phyloP scores from a whole-genome alignment of 2,113 vertebrate species.

The Calyptommatus sinebrachiatus region DNA sequence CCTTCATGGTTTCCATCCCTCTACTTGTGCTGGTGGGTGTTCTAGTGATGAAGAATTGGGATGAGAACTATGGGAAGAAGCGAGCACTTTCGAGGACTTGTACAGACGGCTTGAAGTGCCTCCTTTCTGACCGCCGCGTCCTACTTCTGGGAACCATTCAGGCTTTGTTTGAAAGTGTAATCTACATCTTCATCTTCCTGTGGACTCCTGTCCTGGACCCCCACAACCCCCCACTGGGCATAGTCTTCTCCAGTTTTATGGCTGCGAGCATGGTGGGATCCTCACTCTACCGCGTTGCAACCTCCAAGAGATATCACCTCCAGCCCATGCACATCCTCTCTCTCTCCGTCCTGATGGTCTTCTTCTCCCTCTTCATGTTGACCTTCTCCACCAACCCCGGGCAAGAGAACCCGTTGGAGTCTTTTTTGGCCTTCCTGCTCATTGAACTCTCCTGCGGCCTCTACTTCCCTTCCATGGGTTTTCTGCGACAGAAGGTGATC shows the following conservation, averaged over 20 bases:
- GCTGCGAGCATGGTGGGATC: slow-evolving; percentile 87
- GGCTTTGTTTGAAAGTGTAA: slow-evolving; percentile 90
- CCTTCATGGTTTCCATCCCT: slow-evolving; percentile 86
- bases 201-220: slow-evolving; percentile 93
- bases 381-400: slow-evolving; percentile 86
- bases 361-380: slow-evolving; percentile 92
- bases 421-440: slow-evolving; percentile 88
- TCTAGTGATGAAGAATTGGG: slow-evolving; percentile 83
- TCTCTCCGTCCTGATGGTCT: slow-evolving; percentile 84
- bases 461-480: slow-evolving; percentile 91
- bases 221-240: slow-evolving; percentile 84
- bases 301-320: slow-evolving; percentile 82
- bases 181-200: slow-evolving; percentile 93
- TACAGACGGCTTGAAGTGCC: slow-evolving; percentile 81
- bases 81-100: slow-evolving; percentile 77
- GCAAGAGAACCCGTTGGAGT: slow-evolving; percentile 83
- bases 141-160: slow-evolving; percentile 87
- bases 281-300: slow-evolving; percentile 82
- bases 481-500: slow-evolving; percentile 86
- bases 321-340: slow-evolving; percentile 88
- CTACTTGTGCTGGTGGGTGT: slow-evolving; percentile 76
- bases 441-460: slow-evolving; percentile 89
- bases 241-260: slow-evolving; percentile 91
- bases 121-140: slow-evolving; percentile 84
- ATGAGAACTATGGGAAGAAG: slow-evolving; percentile 77